Evolutionary conservation across 53 echinoderm and acorn worm genomes (phyloP).

Genomic region (Actinopyga echinites): DNA sequence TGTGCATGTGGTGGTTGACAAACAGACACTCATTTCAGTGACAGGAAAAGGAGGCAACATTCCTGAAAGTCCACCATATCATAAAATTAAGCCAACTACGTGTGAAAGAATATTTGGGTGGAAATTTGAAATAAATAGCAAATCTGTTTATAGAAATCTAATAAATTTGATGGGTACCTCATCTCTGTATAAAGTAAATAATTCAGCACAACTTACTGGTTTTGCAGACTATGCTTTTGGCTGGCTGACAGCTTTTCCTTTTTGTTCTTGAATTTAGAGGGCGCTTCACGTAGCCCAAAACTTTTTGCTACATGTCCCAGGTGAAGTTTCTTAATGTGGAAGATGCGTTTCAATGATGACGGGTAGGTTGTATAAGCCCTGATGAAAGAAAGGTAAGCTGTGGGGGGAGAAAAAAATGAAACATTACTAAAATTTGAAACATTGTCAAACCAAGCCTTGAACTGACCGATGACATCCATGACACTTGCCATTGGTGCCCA

Average conservation of each 20-base stretch:
- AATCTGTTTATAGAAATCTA: no score
- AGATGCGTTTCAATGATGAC: conserved; percentile 81
- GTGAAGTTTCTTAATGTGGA: conserved; percentile 91
- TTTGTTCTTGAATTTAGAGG: conserved; percentile 51
- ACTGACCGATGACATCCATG: no score
- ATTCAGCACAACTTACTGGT: conserved; percentile 19
- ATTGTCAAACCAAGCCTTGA: background rate
- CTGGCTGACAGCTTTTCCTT: background rate
- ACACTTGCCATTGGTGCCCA: no score
- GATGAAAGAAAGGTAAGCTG: conserved; percentile 94
- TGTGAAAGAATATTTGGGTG: no score
- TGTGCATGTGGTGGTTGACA: no score
- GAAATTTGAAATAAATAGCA: no score
- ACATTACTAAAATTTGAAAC: background rate
- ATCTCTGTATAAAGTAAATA: background rate
- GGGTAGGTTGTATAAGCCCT: conserved; percentile 91
- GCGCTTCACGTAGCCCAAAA: conserved; percentile 87
- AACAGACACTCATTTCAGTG: no score
- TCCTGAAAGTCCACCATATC: no score
- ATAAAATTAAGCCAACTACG: no score
- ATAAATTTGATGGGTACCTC: no score
- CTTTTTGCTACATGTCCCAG: conserved; percentile 93
- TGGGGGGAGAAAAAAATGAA: background rate
- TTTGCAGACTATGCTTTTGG: conserved; percentile 2
- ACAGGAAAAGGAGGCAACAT: no score